Evolutionary conservation across 2,888 invertebrate species (phyloP).

Genomic region (Hirtodrosophila confusa): DNA sequence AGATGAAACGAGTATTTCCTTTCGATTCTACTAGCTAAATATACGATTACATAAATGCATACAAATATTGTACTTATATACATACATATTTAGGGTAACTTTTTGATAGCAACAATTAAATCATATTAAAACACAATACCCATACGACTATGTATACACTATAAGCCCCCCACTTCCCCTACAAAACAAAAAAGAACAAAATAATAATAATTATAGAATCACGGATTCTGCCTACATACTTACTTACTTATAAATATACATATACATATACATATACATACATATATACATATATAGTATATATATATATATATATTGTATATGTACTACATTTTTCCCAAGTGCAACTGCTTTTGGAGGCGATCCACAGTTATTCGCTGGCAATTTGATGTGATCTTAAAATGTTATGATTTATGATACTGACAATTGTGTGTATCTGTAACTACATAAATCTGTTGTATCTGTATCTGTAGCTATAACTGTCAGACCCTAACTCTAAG

Average conservation of each 20-base stretch:
- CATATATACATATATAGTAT: too few relatives aligned
- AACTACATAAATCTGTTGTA: conserved; percentile 30
- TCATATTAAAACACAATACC: conserved; percentile 19
- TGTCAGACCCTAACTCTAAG: conserved; percentile 37
- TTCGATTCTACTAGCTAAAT: conserved; percentile 63
- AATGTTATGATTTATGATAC: conserved; percentile 36
- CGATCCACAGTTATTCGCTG: conserved; percentile 32
- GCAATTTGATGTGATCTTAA: conserved; percentile 54
- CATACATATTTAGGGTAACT: conserved; percentile 47
- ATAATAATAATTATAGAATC: conserved; percentile 3
- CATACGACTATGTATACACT: conserved; percentile 19
- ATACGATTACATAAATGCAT: conserved; percentile 45
- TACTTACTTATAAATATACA: too few relatives aligned
- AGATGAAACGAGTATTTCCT: conserved; percentile 34
- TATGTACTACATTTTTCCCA: conserved; percentile 5
- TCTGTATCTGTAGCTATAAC: conserved; percentile 20
- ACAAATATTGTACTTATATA: conserved; percentile 27
- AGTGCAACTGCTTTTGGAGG: conserved; percentile 38
- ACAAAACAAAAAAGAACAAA: background rate
- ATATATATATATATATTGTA: too few relatives aligned
- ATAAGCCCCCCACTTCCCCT: background rate
- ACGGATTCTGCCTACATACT: too few relatives aligned
- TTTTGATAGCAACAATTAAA: conserved; percentile 57
- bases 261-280: too few relatives aligned
- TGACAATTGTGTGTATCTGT: background rate